Percentiles rank a stretch among this genome's conserved stretches.
These are phyloP conservation scores for Coregonus suidteri DNA, from an alignment of 2,797 vertebrate genomes.

Conservation along the genomic window DNA sequence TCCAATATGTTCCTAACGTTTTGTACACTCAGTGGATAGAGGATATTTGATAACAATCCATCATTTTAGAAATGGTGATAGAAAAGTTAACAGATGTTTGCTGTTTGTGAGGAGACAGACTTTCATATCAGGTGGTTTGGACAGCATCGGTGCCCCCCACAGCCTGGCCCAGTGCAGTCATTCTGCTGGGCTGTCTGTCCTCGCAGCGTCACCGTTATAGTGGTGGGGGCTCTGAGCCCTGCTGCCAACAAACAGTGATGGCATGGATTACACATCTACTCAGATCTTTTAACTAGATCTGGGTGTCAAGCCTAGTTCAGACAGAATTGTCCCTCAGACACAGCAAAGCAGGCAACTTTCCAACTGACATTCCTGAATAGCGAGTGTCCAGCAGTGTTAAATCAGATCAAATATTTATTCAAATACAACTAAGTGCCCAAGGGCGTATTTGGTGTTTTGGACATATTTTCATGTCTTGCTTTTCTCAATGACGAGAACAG, in stretches of 20 bases:
- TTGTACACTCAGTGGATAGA: too few species aligned
- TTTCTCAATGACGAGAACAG: not conserved
- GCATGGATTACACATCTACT: not conserved
- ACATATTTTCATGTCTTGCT: not conserved
- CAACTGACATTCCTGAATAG: not conserved
- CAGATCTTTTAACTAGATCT: not conserved
- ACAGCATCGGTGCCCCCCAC: slow-evolving; percentile 58
- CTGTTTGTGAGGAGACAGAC: slow-evolving; percentile 43
- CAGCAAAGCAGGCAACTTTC: not conserved
- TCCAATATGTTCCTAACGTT: not conserved
- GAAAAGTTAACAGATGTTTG: not conserved
- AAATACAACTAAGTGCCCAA: not conserved
- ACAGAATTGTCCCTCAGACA: slow-evolving; percentile 5
- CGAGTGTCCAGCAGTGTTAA: not conserved
- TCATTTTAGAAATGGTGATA: not conserved
- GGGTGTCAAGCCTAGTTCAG: not conserved
- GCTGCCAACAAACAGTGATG: slow-evolving; percentile 52
- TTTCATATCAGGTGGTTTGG: slow-evolving; percentile 72
- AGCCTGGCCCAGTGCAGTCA: slow-evolving; percentile 78
- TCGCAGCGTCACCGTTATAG: slow-evolving; percentile 89
- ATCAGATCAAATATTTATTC: not conserved
- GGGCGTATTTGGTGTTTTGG: not conserved
- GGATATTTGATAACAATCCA: not conserved
- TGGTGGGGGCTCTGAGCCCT: slow-evolving; percentile 91
- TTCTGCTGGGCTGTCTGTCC: slow-evolving; percentile 84